A percentile compares a stretch with the other conserved stretches of the same genome.
phyloP scores from a whole-genome alignment of 2,113 vertebrate genomes.

The Equus quagga region DNA sequence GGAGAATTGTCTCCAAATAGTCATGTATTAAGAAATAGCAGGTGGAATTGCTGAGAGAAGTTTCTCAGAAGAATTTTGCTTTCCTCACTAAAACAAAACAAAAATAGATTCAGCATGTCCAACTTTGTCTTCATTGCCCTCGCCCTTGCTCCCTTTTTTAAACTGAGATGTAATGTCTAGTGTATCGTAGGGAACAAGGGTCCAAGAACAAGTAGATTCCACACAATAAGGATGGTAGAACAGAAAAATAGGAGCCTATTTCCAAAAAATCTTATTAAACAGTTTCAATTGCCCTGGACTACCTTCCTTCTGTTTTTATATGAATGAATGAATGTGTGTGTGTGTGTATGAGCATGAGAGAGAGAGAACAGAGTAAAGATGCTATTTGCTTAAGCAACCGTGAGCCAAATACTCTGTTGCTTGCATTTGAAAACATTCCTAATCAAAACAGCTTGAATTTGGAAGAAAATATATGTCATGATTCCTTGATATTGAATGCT shows the following conservation, averaged over 20 bases:
- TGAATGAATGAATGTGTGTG: background rate
- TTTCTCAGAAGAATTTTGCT: background rate
- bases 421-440: constrained; percentile 2
- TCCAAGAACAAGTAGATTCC: background rate
- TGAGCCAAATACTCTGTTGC: background rate
- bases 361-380: background rate
- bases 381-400: background rate
- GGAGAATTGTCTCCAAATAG: background rate
- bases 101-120: background rate
- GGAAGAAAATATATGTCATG: background rate
- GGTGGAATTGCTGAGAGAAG: background rate
- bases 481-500: background rate
- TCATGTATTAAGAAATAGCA: background rate
- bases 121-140: background rate
- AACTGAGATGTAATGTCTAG: background rate
- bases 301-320: background rate
- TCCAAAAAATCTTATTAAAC: background rate
- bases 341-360: background rate
- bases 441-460: background rate
- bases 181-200: background rate
- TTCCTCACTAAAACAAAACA: background rate
- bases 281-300: background rate
- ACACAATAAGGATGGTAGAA: background rate
- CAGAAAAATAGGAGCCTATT: background rate
- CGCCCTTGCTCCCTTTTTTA: background rate